phyloP scores from a whole-genome alignment of 2,797 vertebrate genomes.

The Erpetoichthys calabaricus region DNA sequence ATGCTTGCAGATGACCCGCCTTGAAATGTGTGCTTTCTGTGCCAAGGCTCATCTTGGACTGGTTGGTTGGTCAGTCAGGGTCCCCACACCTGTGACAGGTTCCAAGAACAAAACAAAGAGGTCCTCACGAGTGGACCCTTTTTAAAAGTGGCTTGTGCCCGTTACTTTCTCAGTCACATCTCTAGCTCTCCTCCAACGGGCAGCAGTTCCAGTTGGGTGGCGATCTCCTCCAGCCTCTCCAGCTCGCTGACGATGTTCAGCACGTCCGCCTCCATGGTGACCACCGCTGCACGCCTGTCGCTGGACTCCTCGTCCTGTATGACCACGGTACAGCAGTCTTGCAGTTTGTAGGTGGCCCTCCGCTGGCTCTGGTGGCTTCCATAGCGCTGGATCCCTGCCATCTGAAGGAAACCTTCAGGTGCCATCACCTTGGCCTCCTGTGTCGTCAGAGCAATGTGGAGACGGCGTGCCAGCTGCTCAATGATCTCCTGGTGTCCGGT shows the following conservation, averaged over 20 bases:
- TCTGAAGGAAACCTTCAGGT: constrained; percentile 18
- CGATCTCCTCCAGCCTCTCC: constrained; percentile 25
- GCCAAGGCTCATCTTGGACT: too few species aligned
- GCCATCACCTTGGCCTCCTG: constrained; percentile 3
- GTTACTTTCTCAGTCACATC: too few species aligned
- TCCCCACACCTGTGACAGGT: too few species aligned
- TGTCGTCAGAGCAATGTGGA: constrained; percentile 13
- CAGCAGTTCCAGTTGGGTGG: constrained; percentile 20
- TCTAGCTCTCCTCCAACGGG: too few species aligned
- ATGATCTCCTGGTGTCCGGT: constrained; percentile 17
- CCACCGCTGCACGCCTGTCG: constrained; percentile 10
- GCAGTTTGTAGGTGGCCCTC: constrained; percentile 16
- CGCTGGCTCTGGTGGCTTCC: constrained; percentile 16
- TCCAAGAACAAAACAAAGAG: too few species aligned
- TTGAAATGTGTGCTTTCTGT: too few species aligned
- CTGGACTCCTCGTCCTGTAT: constrained; percentile 17
- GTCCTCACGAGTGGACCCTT: too few species aligned
- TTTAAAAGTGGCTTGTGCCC: too few species aligned
- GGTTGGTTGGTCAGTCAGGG: too few species aligned
- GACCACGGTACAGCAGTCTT: constrained; percentile 16
- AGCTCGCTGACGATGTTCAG: constrained; percentile 23
- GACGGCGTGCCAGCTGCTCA: constrained; percentile 13
- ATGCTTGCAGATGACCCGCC: too few species aligned
- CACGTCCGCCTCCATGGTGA: constrained; percentile 18
- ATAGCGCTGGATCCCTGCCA: constrained; percentile 20